phyloP scores from a whole-genome alignment of 2,888 invertebrate species.

The Dynastes maya region DNA sequence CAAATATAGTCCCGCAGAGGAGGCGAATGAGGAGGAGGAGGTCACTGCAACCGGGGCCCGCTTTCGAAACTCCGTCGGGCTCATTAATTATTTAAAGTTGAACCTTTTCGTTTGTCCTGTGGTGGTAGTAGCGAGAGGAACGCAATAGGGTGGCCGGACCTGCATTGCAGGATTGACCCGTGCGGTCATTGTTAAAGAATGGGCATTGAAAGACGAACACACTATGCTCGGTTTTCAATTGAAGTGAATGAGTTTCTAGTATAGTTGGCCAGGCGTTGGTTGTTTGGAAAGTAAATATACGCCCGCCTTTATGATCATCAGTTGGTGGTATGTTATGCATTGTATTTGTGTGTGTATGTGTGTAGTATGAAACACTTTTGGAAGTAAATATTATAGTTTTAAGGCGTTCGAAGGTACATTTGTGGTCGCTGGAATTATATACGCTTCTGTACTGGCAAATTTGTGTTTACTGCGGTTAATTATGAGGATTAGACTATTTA shows the following conservation, averaged over 20 bases:
- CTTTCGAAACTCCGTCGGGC: constrained; percentile 12
- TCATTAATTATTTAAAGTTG: constrained; percentile 34
- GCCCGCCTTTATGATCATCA: neutral
- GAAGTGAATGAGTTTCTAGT: constrained; percentile 24
- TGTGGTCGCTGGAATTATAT: too few species aligned
- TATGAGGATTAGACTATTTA: too few species aligned
- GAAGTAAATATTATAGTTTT: constrained; percentile 26
- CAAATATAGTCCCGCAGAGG: constrained; percentile 18
- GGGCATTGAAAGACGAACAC: constrained; percentile 47
- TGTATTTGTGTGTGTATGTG: neutral
- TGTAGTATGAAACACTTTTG: constrained; percentile 15
- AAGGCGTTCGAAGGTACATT: neutral
- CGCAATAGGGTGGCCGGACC: constrained; percentile 18
- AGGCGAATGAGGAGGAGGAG: neutral
- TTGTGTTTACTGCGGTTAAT: too few species aligned
- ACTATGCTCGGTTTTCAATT: constrained; percentile 27
- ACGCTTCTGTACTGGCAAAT: too few species aligned
- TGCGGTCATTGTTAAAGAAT: constrained; percentile 48
- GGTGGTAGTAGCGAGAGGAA: constrained; percentile 5
- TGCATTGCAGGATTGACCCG: constrained; percentile 48
- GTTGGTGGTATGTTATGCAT: neutral
- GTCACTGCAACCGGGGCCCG: neutral
- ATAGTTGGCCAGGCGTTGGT: constrained; percentile 21
- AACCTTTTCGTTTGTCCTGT: constrained; percentile 18
- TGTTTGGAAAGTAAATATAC: constrained; percentile 34